phyloP scores from a whole-genome alignment of 2,888 invertebrate species.

The Branchinecta sandiegonensis region DNA sequence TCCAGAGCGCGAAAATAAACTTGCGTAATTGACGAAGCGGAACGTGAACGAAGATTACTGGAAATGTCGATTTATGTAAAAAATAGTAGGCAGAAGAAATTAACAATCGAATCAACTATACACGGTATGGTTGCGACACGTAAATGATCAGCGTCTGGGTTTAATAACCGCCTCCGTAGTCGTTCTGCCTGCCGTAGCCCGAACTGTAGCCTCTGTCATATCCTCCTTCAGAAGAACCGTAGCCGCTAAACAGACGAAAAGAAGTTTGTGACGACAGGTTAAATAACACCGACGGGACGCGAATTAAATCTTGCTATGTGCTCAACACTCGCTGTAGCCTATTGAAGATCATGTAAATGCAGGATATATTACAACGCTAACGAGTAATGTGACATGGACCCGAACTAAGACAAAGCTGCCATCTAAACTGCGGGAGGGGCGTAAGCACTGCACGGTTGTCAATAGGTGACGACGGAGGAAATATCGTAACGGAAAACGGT shows the following conservation, averaged over 20 bases:
- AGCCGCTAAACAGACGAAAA: slow-evolving; percentile 12
- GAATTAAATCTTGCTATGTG: too few species aligned
- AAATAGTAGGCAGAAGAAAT: too few species aligned
- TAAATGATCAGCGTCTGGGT: too few species aligned
- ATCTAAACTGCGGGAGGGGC: not conserved
- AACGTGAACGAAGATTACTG: too few species aligned
- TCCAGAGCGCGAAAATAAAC: too few species aligned
- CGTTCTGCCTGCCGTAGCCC: not conserved
- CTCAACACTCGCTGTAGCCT: too few species aligned
- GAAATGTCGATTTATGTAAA: too few species aligned
- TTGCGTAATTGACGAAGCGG: too few species aligned
- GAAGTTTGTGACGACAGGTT: slow-evolving; percentile 6
- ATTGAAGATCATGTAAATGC: not conserved
- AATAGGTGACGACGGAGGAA: not conserved
- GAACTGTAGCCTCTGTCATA: slow-evolving; percentile 15
- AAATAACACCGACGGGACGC: not conserved
- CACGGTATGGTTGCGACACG: too few species aligned
- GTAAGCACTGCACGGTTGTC: too few species aligned
- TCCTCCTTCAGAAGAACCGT: not conserved
- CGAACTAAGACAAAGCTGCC: not conserved
- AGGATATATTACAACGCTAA: not conserved
- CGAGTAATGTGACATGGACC: not conserved
- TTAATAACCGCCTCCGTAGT: slow-evolving; percentile 10
- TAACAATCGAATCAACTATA: too few species aligned
- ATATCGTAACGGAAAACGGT: not conserved